Evolutionary conservation across 1,140 invertebrate genomes (phyloP).

Genomic region (Neocloeon triangulifer): DNA sequence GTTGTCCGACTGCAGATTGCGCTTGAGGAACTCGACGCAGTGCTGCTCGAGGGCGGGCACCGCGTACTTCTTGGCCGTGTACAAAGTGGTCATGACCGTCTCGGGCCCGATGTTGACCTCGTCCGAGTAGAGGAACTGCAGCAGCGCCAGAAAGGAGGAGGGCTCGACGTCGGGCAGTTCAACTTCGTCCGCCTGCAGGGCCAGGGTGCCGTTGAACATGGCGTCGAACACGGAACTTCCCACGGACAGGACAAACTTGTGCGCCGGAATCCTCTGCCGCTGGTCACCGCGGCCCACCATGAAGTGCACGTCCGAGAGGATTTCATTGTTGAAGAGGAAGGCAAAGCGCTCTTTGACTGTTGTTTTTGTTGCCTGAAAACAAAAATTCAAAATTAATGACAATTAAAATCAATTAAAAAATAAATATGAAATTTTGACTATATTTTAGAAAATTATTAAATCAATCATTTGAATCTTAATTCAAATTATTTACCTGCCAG

Average conservation of each 20-base stretch:
- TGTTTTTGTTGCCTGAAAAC: constrained; percentile 30
- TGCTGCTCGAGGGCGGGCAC: constrained; percentile 60
- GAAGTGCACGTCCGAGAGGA: constrained; percentile 58
- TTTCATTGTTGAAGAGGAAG: constrained; percentile 61
- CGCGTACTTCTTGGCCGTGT: constrained; percentile 73
- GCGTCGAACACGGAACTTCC: constrained; percentile 71
- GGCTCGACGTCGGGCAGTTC: constrained; percentile 69
- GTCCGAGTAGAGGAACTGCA: constrained; percentile 59
- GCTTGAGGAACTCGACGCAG: constrained; percentile 66
- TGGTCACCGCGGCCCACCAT: constrained; percentile 46
- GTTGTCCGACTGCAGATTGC: constrained; percentile 58
- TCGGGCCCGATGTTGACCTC: constrained; percentile 69
- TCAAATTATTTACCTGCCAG: no score
- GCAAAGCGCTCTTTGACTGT: constrained; percentile 53
- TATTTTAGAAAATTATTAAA: no score
- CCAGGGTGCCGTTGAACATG: constrained; percentile 60
- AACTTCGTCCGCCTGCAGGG: constrained; percentile 42
- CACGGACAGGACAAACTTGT: constrained; percentile 62
- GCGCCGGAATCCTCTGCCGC: constrained; percentile 52
- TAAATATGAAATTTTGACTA: no score
- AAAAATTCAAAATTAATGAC: no score
- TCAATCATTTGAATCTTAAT: no score
- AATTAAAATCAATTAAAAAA: not conserved
- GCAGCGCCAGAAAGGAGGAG: constrained; percentile 41
- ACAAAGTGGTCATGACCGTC: constrained; percentile 69